These are phyloP conservation scores for Hoplostethus mediterraneus DNA, from an alignment of 2,797 vertebrate species.

Conservation along the genomic window DNA sequence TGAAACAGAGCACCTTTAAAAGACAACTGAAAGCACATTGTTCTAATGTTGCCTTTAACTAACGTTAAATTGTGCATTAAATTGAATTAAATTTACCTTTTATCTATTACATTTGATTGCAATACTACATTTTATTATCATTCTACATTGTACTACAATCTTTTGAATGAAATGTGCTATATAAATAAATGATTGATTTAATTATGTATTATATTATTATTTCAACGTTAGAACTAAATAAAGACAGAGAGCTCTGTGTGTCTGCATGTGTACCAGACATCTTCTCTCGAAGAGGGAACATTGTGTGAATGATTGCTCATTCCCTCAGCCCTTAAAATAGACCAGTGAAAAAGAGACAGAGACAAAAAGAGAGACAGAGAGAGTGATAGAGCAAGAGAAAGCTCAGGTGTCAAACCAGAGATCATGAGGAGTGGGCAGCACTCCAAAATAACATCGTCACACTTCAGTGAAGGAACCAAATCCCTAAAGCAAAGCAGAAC, in stretches of 20 bases:
- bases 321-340: slow-evolving; percentile 48
- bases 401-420: background rate
- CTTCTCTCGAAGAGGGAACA: slow-evolving; percentile 29
- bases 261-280: slow-evolving; percentile 6
- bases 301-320: slow-evolving; percentile 50
- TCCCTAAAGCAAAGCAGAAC: slow-evolving; percentile 34
- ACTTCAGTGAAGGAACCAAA: background rate
- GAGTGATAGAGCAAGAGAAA: background rate
- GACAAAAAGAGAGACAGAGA: slow-evolving; percentile 9
- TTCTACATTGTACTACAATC: too few species aligned
- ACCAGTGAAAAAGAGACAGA: background rate
- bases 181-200: too few species aligned
- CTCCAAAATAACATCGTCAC: slow-evolving; percentile 6
- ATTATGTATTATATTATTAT: too few species aligned
- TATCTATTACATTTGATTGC: too few species aligned
- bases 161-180: too few species aligned
- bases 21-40: too few species aligned
- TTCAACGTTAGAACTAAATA: too few species aligned
- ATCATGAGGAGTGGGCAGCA: background rate
- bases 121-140: too few species aligned
- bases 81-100: too few species aligned
- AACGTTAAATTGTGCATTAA: too few species aligned
- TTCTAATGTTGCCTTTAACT: too few species aligned
- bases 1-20: too few species aligned
- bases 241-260: background rate